phyloP scores from a whole-genome alignment of 2,888 invertebrate genomes.

The Apamea monoglypha region DNA sequence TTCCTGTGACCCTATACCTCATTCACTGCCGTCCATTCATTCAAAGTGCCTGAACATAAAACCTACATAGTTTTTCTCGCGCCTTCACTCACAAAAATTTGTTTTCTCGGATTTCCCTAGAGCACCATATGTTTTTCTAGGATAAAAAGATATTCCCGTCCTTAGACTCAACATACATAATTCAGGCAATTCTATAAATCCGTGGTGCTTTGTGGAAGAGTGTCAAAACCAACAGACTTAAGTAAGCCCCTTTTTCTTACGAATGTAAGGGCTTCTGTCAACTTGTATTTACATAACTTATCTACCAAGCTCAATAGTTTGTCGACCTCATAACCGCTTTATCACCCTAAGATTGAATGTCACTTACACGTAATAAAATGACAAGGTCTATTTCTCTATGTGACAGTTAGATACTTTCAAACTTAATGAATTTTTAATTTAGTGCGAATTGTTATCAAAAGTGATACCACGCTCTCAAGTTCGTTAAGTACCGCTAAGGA shows the following conservation, averaged over 20 bases:
- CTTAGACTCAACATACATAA: slow-evolving; percentile 54
- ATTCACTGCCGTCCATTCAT: slow-evolving; percentile 3
- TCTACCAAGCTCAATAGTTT: not conserved
- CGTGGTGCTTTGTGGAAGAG: slow-evolving; percentile 16
- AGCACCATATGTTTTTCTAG: slow-evolving; percentile 60
- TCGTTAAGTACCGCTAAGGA: no score
- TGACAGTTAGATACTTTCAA: no score
- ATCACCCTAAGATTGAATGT: not conserved
- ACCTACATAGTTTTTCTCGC: slow-evolving; percentile 20
- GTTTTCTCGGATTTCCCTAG: slow-evolving; percentile 59
- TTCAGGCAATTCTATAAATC: slow-evolving; percentile 58
- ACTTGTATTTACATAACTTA: not conserved
- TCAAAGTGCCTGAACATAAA: slow-evolving; percentile 36
- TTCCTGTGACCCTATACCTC: not conserved
- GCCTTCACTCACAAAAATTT: slow-evolving; percentile 40
- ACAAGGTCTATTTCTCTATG: no score
- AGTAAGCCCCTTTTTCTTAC: not conserved
- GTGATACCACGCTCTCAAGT: no score
- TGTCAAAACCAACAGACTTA: slow-evolving; percentile 39
- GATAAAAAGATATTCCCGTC: slow-evolving; percentile 50
- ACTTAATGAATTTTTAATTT: no score
- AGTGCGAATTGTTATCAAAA: no score
- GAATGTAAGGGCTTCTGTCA: not conserved
- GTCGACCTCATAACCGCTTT: not conserved
- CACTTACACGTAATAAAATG: not conserved